A percentile compares a stretch with the other conserved stretches of the same genome.
Evolutionary conservation across 53 echinoderm and acorn worm species (phyloP).

Genomic region (Hippasteria phrygiana): DNA sequence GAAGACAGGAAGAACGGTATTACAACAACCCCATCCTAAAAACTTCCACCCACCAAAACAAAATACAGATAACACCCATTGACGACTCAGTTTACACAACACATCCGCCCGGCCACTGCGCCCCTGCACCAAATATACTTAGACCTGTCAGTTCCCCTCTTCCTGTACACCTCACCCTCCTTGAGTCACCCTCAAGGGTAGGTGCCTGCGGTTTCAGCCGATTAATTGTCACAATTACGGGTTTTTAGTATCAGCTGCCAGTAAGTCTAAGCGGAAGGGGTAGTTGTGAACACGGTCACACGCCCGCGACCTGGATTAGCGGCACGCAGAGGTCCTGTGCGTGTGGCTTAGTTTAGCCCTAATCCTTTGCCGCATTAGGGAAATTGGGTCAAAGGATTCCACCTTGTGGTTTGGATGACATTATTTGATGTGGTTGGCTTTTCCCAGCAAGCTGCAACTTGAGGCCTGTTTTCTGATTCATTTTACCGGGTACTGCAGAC

Average conservation of each 20-base stretch:
- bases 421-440: background rate
- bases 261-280: constrained; percentile 14
- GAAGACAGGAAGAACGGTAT: too few relatives aligned
- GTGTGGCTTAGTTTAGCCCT: background rate
- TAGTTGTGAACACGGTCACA: constrained; percentile 45
- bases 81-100: background rate
- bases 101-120: background rate
- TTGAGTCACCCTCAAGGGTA: background rate
- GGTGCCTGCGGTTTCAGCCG: background rate
- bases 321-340: background rate
- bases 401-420: background rate
- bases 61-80: too few relatives aligned
- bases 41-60: too few relatives aligned
- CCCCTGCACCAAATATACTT: background rate
- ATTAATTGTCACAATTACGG: background rate
- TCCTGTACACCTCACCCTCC: background rate
- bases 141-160: background rate
- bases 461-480: too few relatives aligned
- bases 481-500: too few relatives aligned
- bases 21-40: too few relatives aligned
- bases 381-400: constrained; percentile 20
- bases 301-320: constrained; percentile 32
- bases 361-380: background rate
- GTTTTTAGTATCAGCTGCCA: constrained; percentile 1
- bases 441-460: too few relatives aligned